Conservation (phyloP, 2,113 vertebrate species). For the Pseudopipra pipra region DNA sequence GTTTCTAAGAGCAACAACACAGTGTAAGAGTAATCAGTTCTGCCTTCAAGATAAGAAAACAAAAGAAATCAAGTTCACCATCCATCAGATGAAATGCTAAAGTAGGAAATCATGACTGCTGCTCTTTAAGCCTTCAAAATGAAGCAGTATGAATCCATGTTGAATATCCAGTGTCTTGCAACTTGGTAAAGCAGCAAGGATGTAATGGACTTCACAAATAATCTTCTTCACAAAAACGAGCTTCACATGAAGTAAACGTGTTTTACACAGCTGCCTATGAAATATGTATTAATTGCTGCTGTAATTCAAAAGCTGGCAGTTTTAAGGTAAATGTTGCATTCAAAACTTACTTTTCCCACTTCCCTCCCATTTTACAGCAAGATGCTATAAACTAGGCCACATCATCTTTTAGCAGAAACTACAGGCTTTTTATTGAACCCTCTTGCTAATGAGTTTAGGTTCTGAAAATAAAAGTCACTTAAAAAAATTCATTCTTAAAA, state of each 20-base stretch:
- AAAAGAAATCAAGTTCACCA: background rate
- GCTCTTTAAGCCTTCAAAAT: background rate
- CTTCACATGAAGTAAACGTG: background rate
- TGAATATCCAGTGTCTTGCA: background rate
- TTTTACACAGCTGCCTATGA: background rate
- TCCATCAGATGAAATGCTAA: background rate
- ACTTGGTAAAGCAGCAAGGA: background rate
- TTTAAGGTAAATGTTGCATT: background rate
- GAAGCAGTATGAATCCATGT: background rate
- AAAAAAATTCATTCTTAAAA: background rate
- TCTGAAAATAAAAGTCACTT: background rate
- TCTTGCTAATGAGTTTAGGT: background rate
- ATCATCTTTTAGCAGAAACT: background rate
- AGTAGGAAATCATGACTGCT: background rate
- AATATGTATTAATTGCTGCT: background rate
- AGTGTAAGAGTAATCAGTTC: background rate
- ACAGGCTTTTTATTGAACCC: background rate
- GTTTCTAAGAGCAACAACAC: constrained; percentile 61
- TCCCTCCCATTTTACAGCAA: background rate
- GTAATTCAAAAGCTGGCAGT: background rate
- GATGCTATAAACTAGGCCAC: background rate
- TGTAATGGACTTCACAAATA: background rate
- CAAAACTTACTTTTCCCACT: background rate
- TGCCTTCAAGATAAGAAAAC: background rate
- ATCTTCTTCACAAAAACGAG: background rate